These are phyloP conservation scores for Myrmecophaga tridactyla DNA, from an alignment of 2,113 vertebrate species.

Conservation along the genomic window DNA sequence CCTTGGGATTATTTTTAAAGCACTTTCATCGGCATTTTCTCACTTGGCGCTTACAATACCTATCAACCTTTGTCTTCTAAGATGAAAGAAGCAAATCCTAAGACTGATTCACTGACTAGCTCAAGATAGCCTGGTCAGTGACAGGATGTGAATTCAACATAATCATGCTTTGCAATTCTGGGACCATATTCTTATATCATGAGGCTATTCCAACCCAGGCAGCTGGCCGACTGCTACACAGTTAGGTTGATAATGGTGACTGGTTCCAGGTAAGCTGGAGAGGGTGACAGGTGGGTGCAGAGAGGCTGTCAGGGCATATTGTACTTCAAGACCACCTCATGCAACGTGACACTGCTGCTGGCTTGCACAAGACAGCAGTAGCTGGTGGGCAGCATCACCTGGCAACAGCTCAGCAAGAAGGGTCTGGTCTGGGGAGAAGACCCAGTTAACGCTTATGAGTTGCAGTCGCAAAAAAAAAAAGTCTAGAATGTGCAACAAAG, in stretches of 20 bases:
- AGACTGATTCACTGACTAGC: neutral
- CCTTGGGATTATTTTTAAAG: neutral
- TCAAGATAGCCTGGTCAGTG: neutral
- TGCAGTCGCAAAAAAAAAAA: neutral
- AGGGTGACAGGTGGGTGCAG: neutral
- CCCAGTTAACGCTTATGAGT: neutral
- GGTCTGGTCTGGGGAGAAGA: neutral
- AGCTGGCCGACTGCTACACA: neutral
- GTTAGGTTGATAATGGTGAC: neutral
- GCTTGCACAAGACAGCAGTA: no score
- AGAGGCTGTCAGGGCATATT: neutral
- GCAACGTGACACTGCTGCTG: neutral
- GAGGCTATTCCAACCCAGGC: neutral
- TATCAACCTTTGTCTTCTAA: neutral
- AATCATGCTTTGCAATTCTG: neutral
- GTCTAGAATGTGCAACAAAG: neutral
- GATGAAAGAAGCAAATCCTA: neutral
- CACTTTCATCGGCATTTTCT: neutral
- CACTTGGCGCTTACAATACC: neutral
- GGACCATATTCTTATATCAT: neutral
- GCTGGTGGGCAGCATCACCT: neutral
- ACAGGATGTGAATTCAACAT: neutral
- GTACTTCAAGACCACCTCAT: neutral
- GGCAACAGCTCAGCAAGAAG: neutral
- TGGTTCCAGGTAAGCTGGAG: neutral